Evolutionary conservation across 2,797 vertebrate genomes (phyloP).

Genomic region (Lophotriccus pileatus): DNA sequence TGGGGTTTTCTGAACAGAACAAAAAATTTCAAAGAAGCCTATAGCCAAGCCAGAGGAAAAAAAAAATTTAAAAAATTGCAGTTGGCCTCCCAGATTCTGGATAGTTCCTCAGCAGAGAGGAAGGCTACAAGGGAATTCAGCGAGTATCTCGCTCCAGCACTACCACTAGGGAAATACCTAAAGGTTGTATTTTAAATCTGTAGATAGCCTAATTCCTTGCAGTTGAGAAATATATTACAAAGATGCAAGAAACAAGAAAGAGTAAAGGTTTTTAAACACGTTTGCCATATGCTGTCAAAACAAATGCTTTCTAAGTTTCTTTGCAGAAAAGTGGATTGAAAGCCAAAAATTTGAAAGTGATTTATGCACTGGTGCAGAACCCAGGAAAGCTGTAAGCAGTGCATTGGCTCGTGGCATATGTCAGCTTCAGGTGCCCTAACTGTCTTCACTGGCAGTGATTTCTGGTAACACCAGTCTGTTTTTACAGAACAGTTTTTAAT

Average conservation of each 20-base stretch:
- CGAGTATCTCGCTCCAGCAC: accelerated
- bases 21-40: background rate
- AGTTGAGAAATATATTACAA: background rate
- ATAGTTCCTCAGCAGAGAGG: background rate
- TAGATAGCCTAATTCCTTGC: background rate
- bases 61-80: background rate
- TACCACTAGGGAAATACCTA: background rate
- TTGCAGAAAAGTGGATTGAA: background rate
- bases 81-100: background rate
- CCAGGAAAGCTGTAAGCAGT: background rate
- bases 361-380: background rate
- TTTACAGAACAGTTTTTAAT: background rate
- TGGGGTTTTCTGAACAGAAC: background rate
- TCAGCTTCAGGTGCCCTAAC: background rate
- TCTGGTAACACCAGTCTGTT: background rate
- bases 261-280: background rate
- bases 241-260: background rate
- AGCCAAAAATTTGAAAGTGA: background rate
- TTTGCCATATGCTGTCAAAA: background rate
- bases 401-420: background rate
- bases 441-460: background rate
- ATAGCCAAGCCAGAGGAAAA: background rate
- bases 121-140: background rate
- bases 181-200: background rate
- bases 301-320: background rate